Evolutionary conservation across 2,113 vertebrate species (phyloP).

Genomic region (Polypterus senegalus): DNA sequence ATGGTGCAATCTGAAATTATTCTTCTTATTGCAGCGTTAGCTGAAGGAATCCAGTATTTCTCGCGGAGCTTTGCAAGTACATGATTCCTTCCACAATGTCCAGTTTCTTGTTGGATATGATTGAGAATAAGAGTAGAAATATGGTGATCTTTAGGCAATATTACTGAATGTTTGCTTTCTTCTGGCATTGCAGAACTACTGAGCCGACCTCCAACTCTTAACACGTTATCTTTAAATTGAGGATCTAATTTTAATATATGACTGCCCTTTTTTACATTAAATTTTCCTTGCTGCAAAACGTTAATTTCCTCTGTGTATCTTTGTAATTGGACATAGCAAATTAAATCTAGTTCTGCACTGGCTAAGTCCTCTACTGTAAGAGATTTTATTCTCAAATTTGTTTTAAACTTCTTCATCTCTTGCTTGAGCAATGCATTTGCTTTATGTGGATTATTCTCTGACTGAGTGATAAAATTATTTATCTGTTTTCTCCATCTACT

Average conservation of each 20-base stretch:
- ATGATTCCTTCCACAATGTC: too few relatives aligned
- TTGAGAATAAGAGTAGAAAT: slow-evolving; percentile 6
- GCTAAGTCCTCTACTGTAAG: neutral
- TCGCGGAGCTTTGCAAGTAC: too few relatives aligned
- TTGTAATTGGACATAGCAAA: slow-evolving; percentile 2
- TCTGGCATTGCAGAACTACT: slow-evolving; percentile 12
- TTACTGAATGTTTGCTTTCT: slow-evolving; percentile 12
- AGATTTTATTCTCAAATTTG: neutral
- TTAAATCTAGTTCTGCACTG: neutral
- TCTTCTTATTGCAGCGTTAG: too few relatives aligned
- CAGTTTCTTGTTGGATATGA: slow-evolving; percentile 9
- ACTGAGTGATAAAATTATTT: neutral
- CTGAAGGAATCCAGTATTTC: too few relatives aligned
- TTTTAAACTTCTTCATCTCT: neutral
- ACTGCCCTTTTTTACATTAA: slow-evolving; percentile 16
- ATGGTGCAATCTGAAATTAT: too few relatives aligned
- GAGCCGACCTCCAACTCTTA: slow-evolving; percentile 14
- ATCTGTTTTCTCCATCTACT: neutral
- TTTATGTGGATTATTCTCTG: neutral
- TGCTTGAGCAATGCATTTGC: too few relatives aligned
- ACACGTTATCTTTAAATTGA: slow-evolving; percentile 9
- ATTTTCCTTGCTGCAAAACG: slow-evolving; percentile 10
- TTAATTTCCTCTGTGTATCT: slow-evolving; percentile 9
- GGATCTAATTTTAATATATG: slow-evolving; percentile 12
- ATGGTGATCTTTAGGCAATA: slow-evolving; percentile 13